A percentile compares a stretch with the other conserved stretches of the same genome.
Evolutionary conservation across 2,113 vertebrate genomes (phyloP).

Genomic region (Pheucticus melanocephalus): DNA sequence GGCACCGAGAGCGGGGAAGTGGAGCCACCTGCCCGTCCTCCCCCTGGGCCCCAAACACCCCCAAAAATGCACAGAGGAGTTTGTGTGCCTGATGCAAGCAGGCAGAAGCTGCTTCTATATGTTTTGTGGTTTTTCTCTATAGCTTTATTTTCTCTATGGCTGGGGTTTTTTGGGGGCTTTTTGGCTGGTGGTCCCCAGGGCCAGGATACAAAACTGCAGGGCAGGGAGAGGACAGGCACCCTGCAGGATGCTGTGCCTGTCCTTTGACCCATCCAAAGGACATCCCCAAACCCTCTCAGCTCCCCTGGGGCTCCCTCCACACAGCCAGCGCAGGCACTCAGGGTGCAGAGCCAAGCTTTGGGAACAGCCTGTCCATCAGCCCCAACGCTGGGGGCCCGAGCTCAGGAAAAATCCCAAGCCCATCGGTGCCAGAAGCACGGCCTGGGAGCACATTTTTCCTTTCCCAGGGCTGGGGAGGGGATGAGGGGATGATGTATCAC

Average conservation of each 20-base stretch:
- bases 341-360: neutral
- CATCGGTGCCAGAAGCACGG: accelerated
- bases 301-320: neutral
- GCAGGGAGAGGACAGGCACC: no score
- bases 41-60: neutral
- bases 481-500: neutral
- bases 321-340: accelerated
- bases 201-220: accelerated
- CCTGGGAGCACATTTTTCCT: neutral
- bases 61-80: accelerated
- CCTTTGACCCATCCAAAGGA: neutral
- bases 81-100: accelerated
- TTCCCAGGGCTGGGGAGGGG: neutral
- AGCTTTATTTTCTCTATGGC: accelerated
- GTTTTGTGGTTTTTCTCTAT: accelerated
- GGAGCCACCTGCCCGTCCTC: neutral
- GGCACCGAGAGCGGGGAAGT: accelerated
- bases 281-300: neutral
- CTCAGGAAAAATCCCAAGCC: neutral
- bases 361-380: neutral
- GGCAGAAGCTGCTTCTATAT: neutral
- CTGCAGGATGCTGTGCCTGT: neutral
- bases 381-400: accelerated
- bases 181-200: neutral
- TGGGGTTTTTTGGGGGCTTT: neutral